Base-by-base conservation (phyloP, 2,113 vertebrate genomes). In the Malaclemys terrapin region DNA sequence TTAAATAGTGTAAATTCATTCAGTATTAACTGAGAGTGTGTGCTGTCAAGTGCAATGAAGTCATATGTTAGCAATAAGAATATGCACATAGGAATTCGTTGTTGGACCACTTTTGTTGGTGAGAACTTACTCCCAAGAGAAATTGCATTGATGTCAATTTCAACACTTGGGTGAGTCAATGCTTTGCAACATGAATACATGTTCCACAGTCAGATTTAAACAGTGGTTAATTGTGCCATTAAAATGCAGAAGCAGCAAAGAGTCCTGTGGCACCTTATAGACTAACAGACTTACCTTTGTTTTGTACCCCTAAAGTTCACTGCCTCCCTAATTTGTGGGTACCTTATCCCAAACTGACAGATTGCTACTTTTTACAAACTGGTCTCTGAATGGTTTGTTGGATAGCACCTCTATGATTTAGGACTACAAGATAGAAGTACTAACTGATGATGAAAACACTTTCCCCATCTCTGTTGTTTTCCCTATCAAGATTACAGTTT, bases 31-130 rank as follows among this genome's bases (percentile, higher is more conserved):
- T 89, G 53, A 65, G 12, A 84, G 38, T 35, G 10, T 80, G 7
- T 91, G 54, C 80, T 50, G 27, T 29, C 56, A 35, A n/a, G 35
- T 87, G 83, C 91, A 90, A 93, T 95, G 59, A 82, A 93, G 14
- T 79, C 4, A 47, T 87, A 54, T 17, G 8, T 91, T 65, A 87
- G 35, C 29, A 90, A 89, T 65, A 82, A 78, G 87, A 84, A 5
- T 1, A 0, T 79, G 53, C 88, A 85, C 19, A 6, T 2, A 85
- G 56, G 49, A 89, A 47, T 42, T 82, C 54, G 2, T 31, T 47
- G 54, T 35, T 76, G 42, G 50, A 19, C 42, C 19, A 19, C 65
- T 93, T 90, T 54, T 90, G 10, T 2, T 92, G 69, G 2, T 80
- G 59, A 19, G 87, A 35, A 4, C 86, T 11, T 78, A 31, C 35